Conservation (phyloP, 2,113 vertebrate genomes). For the Ifrita kowaldi region DNA sequence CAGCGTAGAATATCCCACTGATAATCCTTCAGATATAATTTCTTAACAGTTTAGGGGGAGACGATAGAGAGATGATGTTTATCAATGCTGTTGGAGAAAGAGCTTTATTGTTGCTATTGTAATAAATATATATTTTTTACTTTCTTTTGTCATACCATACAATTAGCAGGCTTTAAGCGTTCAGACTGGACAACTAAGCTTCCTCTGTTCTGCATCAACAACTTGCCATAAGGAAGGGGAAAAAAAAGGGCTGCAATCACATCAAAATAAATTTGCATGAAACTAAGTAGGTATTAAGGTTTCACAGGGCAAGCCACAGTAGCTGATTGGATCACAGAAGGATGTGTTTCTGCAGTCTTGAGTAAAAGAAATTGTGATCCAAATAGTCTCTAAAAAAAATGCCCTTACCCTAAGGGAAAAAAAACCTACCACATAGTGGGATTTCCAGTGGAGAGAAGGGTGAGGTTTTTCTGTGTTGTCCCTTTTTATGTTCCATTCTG, state of each 20-base stretch:
- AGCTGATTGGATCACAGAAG: neutral
- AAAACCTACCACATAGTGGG: too few species aligned
- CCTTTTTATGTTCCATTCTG: neutral
- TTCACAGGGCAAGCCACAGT: neutral
- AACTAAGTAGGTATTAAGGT: neutral
- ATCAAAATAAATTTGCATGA: neutral
- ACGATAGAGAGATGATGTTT: neutral
- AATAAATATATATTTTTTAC: neutral
- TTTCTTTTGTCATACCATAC: neutral
- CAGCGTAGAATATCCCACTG: neutral
- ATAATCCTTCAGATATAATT: neutral
- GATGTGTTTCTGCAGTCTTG: neutral
- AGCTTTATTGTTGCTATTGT: neutral
- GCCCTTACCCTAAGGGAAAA: neutral
- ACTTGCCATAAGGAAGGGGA: neutral
- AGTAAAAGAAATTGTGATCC: neutral
- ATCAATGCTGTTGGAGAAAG: neutral
- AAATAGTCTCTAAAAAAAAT: neutral
- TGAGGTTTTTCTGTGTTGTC: neutral
- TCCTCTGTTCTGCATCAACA: neutral
- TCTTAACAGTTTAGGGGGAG: neutral
- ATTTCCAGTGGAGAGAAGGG: neutral
- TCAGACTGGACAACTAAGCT: neutral
- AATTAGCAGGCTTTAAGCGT: neutral
- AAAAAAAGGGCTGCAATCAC: neutral